These are phyloP conservation scores for Sciurus vulgaris DNA, from an alignment of 2,797 vertebrate genomes.

Conservation along the genomic window DNA sequence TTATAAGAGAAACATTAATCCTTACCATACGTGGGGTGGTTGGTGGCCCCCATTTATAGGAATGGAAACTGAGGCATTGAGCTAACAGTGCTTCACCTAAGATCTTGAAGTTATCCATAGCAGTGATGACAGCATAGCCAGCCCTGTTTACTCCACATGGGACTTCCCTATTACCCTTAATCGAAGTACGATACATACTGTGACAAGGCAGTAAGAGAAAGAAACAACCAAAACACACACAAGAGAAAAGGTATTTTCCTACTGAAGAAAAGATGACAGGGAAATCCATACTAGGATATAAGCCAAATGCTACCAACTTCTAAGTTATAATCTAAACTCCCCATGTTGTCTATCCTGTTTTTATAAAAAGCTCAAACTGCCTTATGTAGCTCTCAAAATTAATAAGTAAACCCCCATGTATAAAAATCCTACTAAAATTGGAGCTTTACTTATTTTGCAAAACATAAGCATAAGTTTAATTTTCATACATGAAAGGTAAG, in stretches of 20 bases:
- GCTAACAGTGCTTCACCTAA: background rate
- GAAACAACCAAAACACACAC: conserved; percentile 18
- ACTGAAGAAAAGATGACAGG: conserved; percentile 21
- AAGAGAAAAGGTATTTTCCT: background rate
- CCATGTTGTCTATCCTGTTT: background rate
- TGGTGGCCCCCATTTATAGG: background rate
- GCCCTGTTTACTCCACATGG: background rate
- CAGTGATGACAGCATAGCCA: background rate
- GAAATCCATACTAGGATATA: background rate
- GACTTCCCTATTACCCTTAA: background rate
- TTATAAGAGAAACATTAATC: background rate
- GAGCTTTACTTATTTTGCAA: conserved; percentile 44
- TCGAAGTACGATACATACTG: background rate
- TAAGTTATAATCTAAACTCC: conserved; percentile 18
- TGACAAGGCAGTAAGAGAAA: conserved; percentile 6
- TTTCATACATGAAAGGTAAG: conserved; percentile 16
- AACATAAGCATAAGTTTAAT: conserved; percentile 29
- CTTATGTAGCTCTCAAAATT: background rate
- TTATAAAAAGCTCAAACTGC: conserved; percentile 4
- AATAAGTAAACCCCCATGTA: background rate
- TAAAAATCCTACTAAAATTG: background rate
- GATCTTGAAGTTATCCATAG: background rate
- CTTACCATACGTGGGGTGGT: background rate
- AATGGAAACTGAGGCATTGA: conserved; percentile 24
- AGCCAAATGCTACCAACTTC: background rate